A percentile compares a stretch with the other conserved stretches of the same genome.
phyloP scores from a whole-genome alignment of 2,888 invertebrate genomes.

The Meteorus colon region DNA sequence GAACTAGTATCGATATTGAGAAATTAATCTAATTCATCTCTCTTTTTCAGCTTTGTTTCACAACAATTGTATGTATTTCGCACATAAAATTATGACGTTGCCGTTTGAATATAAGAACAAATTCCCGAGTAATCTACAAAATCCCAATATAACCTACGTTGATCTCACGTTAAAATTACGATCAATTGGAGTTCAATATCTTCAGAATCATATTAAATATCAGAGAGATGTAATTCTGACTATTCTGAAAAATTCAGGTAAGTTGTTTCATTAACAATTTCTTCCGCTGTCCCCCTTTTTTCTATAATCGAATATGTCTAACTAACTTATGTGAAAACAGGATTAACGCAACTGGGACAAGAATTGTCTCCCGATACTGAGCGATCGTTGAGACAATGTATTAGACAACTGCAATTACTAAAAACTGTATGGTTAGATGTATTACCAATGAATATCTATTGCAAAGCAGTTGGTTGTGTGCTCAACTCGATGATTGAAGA shows the following conservation, averaged over 20 bases:
- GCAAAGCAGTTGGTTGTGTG: conserved; percentile 81
- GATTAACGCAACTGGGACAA: conserved; percentile 71
- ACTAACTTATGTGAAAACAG: conserved; percentile 67
- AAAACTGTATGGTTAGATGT: conserved; percentile 93
- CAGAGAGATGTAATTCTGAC: conserved; percentile 86
- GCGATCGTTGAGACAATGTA: conserved; percentile 86
- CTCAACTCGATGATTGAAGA: conserved; percentile 81
- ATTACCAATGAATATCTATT: conserved; percentile 85
- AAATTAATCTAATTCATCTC: conserved; percentile 17
- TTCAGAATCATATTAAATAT: conserved; percentile 83
- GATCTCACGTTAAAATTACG: conserved; percentile 82
- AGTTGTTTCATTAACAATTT: conserved; percentile 46
- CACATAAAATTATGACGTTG: conserved; percentile 82
- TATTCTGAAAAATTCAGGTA: conserved; percentile 85
- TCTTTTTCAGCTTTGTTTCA: conserved; percentile 83
- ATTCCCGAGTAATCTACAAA: conserved; percentile 76
- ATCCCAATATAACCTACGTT: conserved; percentile 79
- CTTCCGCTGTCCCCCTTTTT: conserved; percentile 46
- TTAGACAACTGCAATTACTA: conserved; percentile 87
- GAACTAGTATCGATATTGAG: background rate
- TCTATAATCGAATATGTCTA: conserved; percentile 21
- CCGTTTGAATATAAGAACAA: conserved; percentile 80
- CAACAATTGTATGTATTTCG: conserved; percentile 93
- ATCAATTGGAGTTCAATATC: conserved; percentile 80
- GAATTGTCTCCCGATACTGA: conserved; percentile 79